Conservation (phyloP, 1,140 invertebrate species). For the Danaus melanippus region DNA sequence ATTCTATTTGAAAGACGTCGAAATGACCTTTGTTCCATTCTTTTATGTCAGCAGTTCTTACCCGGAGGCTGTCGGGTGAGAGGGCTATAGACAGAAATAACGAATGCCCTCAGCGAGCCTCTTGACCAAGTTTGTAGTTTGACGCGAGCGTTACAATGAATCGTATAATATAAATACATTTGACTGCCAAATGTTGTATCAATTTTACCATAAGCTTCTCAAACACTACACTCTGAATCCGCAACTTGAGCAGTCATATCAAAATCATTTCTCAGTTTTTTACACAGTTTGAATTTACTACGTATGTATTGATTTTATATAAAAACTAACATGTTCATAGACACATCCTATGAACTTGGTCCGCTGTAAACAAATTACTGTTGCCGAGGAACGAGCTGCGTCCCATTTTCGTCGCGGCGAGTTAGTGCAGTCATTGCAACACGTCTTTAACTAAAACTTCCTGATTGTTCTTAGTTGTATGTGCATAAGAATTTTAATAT, state of each 20-base stretch:
- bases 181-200: too few relatives aligned
- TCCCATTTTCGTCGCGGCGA: slow-evolving; percentile 21
- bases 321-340: background rate
- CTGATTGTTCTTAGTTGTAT: background rate
- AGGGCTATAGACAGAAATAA: slow-evolving; percentile 9
- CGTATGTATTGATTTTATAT: background rate
- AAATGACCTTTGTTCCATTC: slow-evolving; percentile 12
- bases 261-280: background rate
- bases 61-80: slow-evolving; percentile 3
- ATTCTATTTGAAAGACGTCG: slow-evolving; percentile 13
- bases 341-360: background rate
- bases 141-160: slow-evolving; percentile 3
- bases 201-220: too few relatives aligned
- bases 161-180: too few relatives aligned
- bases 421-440: slow-evolving; percentile 15
- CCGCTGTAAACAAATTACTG: background rate
- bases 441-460: too few relatives aligned
- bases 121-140: slow-evolving; percentile 19
- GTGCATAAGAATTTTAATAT: background rate
- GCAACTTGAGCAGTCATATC: background rate
- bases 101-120: slow-evolving; percentile 6
- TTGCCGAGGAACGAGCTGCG: slow-evolving; percentile 12
- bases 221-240: slow-evolving; percentile 1
- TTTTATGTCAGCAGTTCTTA: background rate
- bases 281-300: too few relatives aligned